Evolutionary conservation across 2,113 vertebrate genomes (phyloP), one percentile per base, ranked within the genome.

Genomic region (Aphyosemion australe): DNA sequence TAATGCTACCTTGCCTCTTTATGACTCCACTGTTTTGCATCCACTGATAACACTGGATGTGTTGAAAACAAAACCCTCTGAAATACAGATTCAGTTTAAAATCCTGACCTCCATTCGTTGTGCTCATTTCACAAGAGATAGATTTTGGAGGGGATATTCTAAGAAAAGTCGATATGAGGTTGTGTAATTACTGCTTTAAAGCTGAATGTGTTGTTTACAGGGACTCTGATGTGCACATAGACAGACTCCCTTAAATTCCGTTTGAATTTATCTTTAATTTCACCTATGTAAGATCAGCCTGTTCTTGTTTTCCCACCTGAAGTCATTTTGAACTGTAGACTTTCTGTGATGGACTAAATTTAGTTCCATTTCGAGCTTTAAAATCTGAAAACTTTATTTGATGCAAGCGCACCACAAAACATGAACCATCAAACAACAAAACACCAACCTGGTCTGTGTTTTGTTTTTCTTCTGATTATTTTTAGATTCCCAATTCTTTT

Each of bases 391-490:
- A 26, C 26, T 26, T 26, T 26, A 26, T 26, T 26, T 26, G 26
- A 37, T 37, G 34, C 26, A 26, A 37, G 6, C 34, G 1, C 32
- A 37, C 4, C 34, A 37, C 34, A 37, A 37, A 37, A 37, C 34
- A 5, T 8, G 7, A 37, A 37, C 34, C 34, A 37, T 37, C 6
- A 5, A n/a, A 54, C 10, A n/a, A 9, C 3, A 45, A 45, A 45
- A 58, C 13, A n/a, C 8, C 6, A 18, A 9, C 8, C 6, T 12
- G 1, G 18, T 50, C 26, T 26, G 5, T 1, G 26, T 2, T 5
- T 34, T 52, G 11, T 51, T 39, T 13, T 20, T 19, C 46, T 73
- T 19, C 12, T n/a, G 26, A 16, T 57, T 59, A 20, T 42, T 53
- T 42, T 53, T 69, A 1, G 6, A 52, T 37, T 50, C 53, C 52